These are phyloP conservation scores for Zaprionus davidi DNA, from an alignment of 1,140 invertebrate species.

Conservation along the genomic window DNA sequence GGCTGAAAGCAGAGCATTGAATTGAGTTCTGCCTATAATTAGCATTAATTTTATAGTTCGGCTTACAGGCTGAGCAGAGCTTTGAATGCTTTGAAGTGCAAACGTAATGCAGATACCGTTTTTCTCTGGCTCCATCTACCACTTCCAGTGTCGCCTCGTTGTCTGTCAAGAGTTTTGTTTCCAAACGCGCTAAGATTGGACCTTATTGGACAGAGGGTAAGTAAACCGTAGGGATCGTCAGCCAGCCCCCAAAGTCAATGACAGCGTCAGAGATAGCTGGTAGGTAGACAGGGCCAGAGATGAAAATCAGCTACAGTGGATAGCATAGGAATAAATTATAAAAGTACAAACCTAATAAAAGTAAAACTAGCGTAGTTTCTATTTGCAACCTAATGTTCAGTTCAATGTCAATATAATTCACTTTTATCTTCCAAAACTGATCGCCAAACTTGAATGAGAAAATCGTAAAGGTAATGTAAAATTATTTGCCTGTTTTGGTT, in stretches of 20 bases:
- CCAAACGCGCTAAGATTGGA: constrained; percentile 43
- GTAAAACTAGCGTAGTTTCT: background rate
- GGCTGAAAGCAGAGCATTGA: constrained; percentile 4
- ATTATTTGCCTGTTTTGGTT: background rate
- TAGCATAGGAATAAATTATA: background rate
- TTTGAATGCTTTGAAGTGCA: constrained; percentile 50
- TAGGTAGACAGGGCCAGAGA: background rate
- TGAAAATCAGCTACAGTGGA: constrained; percentile 33
- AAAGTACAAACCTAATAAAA: background rate
- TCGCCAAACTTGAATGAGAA: background rate
- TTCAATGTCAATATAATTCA: background rate
- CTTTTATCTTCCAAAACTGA: background rate
- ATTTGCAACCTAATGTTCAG: background rate
- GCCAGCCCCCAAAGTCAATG: constrained; percentile 41
- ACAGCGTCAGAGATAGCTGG: constrained; percentile 19
- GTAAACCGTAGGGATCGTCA: constrained; percentile 1
- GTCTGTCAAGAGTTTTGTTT: constrained; percentile 49
- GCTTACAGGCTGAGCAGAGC: constrained; percentile 31
- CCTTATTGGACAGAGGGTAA: constrained; percentile 20
- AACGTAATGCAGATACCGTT: constrained; percentile 47
- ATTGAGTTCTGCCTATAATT: constrained; percentile 66
- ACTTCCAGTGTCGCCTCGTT: background rate
- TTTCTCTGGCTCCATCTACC: background rate
- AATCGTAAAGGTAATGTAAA: background rate
- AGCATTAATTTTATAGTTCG: constrained; percentile 75